Base-by-base conservation (phyloP, 2,888 invertebrate genomes). In the Dioctria linearis region DNA sequence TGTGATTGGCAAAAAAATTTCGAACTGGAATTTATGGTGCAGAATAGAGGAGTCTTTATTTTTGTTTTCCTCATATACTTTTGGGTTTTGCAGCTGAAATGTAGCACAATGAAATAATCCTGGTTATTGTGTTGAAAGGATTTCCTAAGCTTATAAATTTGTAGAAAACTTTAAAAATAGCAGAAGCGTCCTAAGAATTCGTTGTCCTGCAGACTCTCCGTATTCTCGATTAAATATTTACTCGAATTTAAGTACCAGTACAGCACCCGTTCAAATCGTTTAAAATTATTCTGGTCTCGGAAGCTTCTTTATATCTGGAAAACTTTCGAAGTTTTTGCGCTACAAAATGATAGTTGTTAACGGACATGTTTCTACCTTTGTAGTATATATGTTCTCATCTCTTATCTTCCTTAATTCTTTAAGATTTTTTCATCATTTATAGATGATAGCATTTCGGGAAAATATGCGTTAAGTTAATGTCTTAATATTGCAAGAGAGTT, bases 121-220 rank as follows among this genome's bases (percentile, higher is more conserved):
- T 25, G 25, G 25, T 25, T 51, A 69, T 69, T 69, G 51, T 51
- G 69, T 51, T 51, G 51, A 69, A n/a, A 69, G 51, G 43, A 69
- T 37, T 51, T 49, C 25, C 6, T 25, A 37, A 43, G 51, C 51
- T 69, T 69, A 69, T 69, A 69, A 69, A 51, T 37, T 69, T 51
- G 37, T 43, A 25, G 49, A 67, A 69, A 51, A 51, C 51, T n/a
- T 69, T 69, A n/a, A 54, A 39, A 69, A 67, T 13, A 67, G 43
- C 67, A 4, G 51, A 69, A 69, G n/a, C 9, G 13, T 3, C 9
- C 69, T 9, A 11, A 51, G n/a, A 37, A 49, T 5, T 51, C 4
- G 37, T 11, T 69, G 1, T 8, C 49, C 13, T 8, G 11, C 6
- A 8, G n/a, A 69, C 25, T 13, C 3, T 69, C 49, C 9, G 37